Percentiles rank a stretch among this genome's conserved stretches.
These are phyloP conservation scores for Pongo abelii DNA, from an alignment of 2,113 vertebrate species.

Conservation along the genomic window DNA sequence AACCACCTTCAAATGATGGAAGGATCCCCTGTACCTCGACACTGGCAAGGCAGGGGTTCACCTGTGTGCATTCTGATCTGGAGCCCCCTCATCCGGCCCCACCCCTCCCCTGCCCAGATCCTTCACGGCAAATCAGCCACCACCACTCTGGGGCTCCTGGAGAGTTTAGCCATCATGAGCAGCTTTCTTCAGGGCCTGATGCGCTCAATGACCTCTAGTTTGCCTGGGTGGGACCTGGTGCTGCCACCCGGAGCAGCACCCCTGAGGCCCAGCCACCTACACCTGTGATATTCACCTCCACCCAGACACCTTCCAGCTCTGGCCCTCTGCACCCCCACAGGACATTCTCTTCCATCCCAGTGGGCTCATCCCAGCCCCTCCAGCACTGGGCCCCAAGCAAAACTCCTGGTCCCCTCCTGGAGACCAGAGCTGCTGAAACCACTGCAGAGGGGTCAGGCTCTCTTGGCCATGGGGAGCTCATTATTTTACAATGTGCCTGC, in stretches of 20 bases:
- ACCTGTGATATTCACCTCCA: neutral
- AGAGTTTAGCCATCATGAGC: neutral
- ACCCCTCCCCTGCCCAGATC: neutral
- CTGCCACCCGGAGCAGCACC: neutral
- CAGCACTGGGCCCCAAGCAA: neutral
- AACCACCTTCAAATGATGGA: neutral
- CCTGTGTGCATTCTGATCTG: neutral
- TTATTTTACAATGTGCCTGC: slow-evolving; percentile 58
- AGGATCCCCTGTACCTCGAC: neutral
- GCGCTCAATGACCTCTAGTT: neutral
- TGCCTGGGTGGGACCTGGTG: neutral
- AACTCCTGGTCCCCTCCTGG: neutral
- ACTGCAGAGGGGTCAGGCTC: slow-evolving; percentile 26
- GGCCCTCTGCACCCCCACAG: neutral
- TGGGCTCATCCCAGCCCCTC: neutral
- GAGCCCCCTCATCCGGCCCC: neutral
- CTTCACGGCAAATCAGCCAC: neutral
- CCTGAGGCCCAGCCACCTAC: neutral
- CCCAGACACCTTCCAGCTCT: neutral
- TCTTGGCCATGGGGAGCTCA: neutral
- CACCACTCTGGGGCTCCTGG: neutral
- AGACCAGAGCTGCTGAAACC: neutral
- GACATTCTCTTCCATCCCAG: neutral
- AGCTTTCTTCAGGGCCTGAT: neutral
- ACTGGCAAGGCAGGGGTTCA: neutral